phyloP scores from a whole-genome alignment of 2,113 vertebrate genomes.

The Cercocebus atys region DNA sequence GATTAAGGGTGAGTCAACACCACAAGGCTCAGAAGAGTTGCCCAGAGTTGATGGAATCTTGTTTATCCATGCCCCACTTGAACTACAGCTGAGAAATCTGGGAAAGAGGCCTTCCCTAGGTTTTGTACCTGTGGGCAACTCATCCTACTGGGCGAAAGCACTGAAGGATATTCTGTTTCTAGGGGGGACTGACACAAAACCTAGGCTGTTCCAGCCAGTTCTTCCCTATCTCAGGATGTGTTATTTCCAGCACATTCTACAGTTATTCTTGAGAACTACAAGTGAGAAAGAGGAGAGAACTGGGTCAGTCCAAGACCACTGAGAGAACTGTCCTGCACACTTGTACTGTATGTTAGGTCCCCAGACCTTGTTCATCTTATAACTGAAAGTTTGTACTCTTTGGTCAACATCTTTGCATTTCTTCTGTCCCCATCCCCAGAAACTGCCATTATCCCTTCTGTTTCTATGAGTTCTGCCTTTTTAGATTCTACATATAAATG shows the following conservation, averaged over 20 bases:
- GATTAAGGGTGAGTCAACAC: neutral
- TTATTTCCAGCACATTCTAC: neutral
- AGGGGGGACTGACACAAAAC: neutral
- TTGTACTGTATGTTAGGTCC: neutral
- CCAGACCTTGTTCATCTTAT: neutral
- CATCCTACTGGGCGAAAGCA: neutral
- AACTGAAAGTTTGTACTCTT: neutral
- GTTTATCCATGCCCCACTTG: too few species aligned
- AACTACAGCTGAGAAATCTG: neutral
- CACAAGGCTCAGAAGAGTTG: neutral
- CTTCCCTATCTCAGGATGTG: neutral
- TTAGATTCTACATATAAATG: neutral
- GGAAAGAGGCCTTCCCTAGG: neutral
- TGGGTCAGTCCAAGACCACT: too few species aligned
- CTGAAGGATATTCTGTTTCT: too few species aligned
- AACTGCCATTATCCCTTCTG: neutral
- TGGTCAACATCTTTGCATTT: neutral
- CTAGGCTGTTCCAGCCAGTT: neutral
- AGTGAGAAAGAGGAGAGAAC: neutral
- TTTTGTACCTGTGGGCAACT: neutral
- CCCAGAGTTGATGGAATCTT: neutral
- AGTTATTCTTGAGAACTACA: neutral
- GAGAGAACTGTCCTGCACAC: neutral
- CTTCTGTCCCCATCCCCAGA: too few species aligned
- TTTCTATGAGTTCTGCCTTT: neutral